A percentile compares a stretch with the other conserved stretches of the same genome.
Evolutionary conservation across 2,113 vertebrate species (phyloP).

Genomic region (Mustela lutreola): DNA sequence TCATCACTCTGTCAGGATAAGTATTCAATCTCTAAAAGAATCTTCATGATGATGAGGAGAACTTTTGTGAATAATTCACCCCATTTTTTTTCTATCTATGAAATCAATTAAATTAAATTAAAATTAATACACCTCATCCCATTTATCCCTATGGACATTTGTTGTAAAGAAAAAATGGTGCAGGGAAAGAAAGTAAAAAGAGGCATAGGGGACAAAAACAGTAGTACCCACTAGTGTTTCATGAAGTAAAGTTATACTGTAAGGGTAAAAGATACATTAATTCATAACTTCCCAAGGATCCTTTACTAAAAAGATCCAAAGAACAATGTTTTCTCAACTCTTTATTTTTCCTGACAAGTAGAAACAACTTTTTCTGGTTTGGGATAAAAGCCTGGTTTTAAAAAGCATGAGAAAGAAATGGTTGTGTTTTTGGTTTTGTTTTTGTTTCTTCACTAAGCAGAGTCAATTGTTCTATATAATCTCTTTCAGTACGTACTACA

Average conservation of each 20-base stretch:
- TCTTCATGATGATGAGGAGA: background rate
- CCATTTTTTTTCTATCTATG: background rate
- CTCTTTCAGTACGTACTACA: background rate
- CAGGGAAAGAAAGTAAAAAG: background rate
- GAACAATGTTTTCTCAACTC: background rate
- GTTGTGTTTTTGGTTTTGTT: background rate
- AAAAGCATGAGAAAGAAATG: background rate
- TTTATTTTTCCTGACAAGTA: background rate
- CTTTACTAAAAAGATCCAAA: background rate
- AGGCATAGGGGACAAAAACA: background rate
- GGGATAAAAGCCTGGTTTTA: background rate
- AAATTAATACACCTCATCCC: background rate
- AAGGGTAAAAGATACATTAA: background rate
- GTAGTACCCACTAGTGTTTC: background rate
- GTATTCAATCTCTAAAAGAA: constrained; percentile 2
- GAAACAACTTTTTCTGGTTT: background rate
- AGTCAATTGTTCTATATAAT: background rate
- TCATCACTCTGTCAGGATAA: background rate
- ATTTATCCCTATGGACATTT: background rate
- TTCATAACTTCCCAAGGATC: background rate
- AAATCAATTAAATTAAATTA: too few relatives aligned
- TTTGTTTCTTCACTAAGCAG: constrained; percentile 42
- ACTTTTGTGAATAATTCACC: background rate
- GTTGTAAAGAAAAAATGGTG: background rate
- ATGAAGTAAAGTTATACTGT: background rate